Percentiles rank a stretch among this genome's conserved stretches.
These are phyloP conservation scores for Ophioninae sp. DNA, from an alignment of 2,888 invertebrate species.

Conservation along the genomic window DNA sequence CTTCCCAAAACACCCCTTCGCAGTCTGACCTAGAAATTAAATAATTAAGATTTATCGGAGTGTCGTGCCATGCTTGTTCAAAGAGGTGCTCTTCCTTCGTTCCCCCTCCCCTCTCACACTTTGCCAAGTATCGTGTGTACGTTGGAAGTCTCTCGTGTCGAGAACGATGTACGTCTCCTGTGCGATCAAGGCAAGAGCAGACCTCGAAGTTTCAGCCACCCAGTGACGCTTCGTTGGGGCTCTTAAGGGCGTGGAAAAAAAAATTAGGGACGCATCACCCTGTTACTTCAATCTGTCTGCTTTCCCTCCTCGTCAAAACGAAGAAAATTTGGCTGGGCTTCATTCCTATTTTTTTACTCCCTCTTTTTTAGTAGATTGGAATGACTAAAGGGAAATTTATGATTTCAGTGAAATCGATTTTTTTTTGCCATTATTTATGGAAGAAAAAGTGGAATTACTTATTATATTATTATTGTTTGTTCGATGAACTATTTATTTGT, in stretches of 20 bases:
- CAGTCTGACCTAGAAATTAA: constrained; percentile 67
- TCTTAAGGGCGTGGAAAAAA: constrained; percentile 18
- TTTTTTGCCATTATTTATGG: too few relatives aligned
- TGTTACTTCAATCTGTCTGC: constrained; percentile 16
- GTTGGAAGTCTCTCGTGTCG: constrained; percentile 5
- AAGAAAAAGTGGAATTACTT: too few relatives aligned
- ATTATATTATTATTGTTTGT: too few relatives aligned
- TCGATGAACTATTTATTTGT: too few relatives aligned
- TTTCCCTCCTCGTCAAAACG: too few relatives aligned
- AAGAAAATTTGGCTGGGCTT: too few relatives aligned
- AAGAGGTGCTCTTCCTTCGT: constrained; percentile 59
- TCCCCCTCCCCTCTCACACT: constrained; percentile 9
- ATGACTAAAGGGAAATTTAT: neutral
- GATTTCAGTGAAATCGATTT: too few relatives aligned
- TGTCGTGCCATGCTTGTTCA: constrained; percentile 62
- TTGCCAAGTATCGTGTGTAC: constrained; percentile 5
- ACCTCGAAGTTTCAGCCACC: constrained; percentile 44
- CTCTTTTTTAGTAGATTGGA: too few relatives aligned
- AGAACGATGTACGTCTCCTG: neutral
- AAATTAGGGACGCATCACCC: neutral
- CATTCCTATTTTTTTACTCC: too few relatives aligned
- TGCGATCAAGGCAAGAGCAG: constrained; percentile 15
- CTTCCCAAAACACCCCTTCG: constrained; percentile 12
- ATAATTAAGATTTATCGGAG: constrained; percentile 72
- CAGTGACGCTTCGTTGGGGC: constrained; percentile 44